Evolutionary conservation across 2,888 invertebrate genomes (phyloP), one percentile per base, ranked within the genome.

Genomic region (Atrina japonica): DNA sequence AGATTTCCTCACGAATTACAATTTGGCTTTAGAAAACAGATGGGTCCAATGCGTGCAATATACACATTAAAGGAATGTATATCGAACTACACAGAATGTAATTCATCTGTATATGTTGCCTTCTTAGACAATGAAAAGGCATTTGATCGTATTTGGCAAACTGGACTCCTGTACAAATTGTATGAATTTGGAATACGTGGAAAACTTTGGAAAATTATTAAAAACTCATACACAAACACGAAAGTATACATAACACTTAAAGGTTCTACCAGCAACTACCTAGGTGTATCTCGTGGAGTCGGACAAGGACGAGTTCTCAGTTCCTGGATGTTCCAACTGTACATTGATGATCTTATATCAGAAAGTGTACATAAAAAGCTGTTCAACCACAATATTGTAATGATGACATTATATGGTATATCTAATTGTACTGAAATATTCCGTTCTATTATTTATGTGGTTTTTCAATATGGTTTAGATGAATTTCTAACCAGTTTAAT

Each of bases 81-180:
- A 3, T 11, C 29, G 7, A 41, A 47, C 21, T 66, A 59, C 50
- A n/a, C 9, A 18, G 35, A 58, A 23, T 40, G 43, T 0, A 27
- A 25, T 11, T 66, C 66, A 5, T 18, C n/a, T 11, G 23, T 55
- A 6, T 47, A 47, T 47, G 47, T 53, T 27, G 23, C 29, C 3
- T 65, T 66, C 23, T 27, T 66, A 30, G 56, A 66, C 40, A 66
- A 66, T 21, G 56, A 66, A 21, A 66, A 66, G 18, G 59, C 66
- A 18, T 66, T 66, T 41, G 50, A 66, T 25, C 21, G 23, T 7
- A 53, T 66, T 1, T 58, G 41, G 59, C 40, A 59, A 27, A 35
- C 58, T 29, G 52, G 66, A 23, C 50, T 66, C 2, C 27, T 66
- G 5, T 35, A 40, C 23, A 66, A 59, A 35, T 58, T 66, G 16